These are phyloP conservation scores for Melangyna quadrimaculata DNA, from an alignment of 2,888 invertebrate genomes.

Conservation along the genomic window DNA sequence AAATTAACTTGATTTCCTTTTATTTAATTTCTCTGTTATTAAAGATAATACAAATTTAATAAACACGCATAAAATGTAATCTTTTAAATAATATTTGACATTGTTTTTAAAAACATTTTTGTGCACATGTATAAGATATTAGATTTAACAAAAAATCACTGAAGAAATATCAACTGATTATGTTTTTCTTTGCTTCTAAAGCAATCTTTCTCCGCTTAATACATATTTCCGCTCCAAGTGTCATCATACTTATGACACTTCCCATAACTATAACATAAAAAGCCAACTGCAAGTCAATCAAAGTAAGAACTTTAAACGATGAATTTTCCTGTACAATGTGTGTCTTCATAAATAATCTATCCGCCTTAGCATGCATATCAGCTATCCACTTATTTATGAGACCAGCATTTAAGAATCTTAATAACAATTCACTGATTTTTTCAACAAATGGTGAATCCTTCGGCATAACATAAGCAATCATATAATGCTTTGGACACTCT, in stretches of 20 bases:
- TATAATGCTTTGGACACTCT: conserved; percentile 80
- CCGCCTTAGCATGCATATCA: conserved; percentile 75
- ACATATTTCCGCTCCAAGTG: conserved; percentile 73
- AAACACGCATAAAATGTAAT: too few species aligned
- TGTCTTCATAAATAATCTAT: conserved; percentile 71
- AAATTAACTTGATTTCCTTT: too few species aligned
- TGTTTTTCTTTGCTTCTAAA: neutral
- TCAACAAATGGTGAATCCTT: conserved; percentile 78
- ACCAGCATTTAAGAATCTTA: conserved; percentile 77
- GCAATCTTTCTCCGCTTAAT: neutral
- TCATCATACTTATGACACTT: conserved; percentile 73
- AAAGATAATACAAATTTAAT: too few species aligned
- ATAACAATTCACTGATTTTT: conserved; percentile 77
- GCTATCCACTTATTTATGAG: conserved; percentile 79
- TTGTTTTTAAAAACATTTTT: too few species aligned
- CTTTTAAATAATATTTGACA: too few species aligned
- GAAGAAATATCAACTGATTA: neutral
- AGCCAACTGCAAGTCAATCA: conserved; percentile 79
- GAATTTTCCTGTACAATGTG: conserved; percentile 59
- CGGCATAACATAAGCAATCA: conserved; percentile 79
- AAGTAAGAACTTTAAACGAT: conserved; percentile 76
- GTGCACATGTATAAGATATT: too few species aligned
- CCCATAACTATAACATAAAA: conserved; percentile 79
- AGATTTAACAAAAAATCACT: too few species aligned
- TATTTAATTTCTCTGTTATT: too few species aligned